Conservation (phyloP, 1,140 invertebrate species). For the Drosophila biarmipes region DNA sequence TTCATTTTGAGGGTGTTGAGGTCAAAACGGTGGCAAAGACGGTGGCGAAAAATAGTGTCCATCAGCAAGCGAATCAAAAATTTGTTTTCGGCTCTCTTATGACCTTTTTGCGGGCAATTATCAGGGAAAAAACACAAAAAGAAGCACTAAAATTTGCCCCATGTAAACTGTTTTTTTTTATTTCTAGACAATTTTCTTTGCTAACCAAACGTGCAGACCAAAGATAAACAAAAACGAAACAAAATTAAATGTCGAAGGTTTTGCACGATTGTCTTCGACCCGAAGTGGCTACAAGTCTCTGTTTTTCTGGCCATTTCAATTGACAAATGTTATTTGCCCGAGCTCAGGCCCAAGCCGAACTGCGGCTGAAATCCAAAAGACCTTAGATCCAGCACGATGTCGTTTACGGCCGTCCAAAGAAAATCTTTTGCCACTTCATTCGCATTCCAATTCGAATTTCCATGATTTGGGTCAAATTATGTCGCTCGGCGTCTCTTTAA, state of each 20-base stretch:
- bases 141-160: constrained; percentile 37
- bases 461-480: constrained; percentile 73
- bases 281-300: constrained; percentile 31
- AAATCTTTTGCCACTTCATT: constrained; percentile 61
- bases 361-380: constrained; percentile 41
- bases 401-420: constrained; percentile 53
- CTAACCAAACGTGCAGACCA: constrained; percentile 66
- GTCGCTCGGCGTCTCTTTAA: constrained; percentile 64
- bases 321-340: constrained; percentile 68
- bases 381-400: constrained; percentile 59
- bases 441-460: constrained; percentile 35
- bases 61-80: constrained; percentile 45
- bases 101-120: constrained; percentile 77
- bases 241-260: constrained; percentile 83
- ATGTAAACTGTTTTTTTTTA: constrained; percentile 62
- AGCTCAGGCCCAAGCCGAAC: constrained; percentile 27
- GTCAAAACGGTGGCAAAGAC: constrained; percentile 33
- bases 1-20: constrained; percentile 68
- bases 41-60: constrained; percentile 46
- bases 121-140: constrained; percentile 45
- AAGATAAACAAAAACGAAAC: constrained; percentile 62
- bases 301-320: constrained; percentile 67
- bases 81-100: constrained; percentile 37
- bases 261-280: constrained; percentile 73
- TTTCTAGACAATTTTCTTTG: constrained; percentile 63